Base-by-base conservation (phyloP, 2,797 vertebrate species). In the Amphiprion clarkii region DNA sequence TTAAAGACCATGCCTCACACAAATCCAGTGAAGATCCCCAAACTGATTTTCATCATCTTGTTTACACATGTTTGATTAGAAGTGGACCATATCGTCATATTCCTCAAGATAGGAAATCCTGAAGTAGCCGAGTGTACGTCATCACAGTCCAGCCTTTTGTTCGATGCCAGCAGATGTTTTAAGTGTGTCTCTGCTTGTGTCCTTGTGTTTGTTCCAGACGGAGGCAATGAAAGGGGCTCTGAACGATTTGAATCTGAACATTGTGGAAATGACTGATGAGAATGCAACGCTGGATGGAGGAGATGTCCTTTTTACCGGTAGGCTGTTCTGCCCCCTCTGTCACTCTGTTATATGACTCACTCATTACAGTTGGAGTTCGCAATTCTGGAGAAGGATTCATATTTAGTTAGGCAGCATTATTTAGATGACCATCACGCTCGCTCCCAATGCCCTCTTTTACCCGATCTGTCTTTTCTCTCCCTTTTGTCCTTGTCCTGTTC, bases 301-400 rank as follows among this genome's bases (percentile, higher is more conserved):
- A 82, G 98, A 99, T 0, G 98, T 99, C 82, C 95, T 99, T 74
- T 99, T 99, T 84, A 99, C 98, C 94, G 98, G 98, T 99, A 94
- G 4, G 46, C 44, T 40, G 5, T 8, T 36, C 33, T 29, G 52
- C 31, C 33, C 19, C 33, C 14, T 29, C 36, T 49, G 1, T 74
- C 59, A 4, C 27, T 39, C 3, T 33, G 1, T 44, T 54, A 7
- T 21, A 2, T 53, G 49, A 6, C 56, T 39, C 21, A 31, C 13
- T 33, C 25, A 12, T 7, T 14, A 54, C 36, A 39, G 33, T 11
- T 39, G 36, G 36, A 39, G 10, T 39, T 11, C 3, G 40, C 8
- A 7, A 33, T 33, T 33, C 36, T 36, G 9, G 36, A 36, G 36
- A 36, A 36, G 9, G 36, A 36, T 36, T 36, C 2, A 39, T 39